These are phyloP conservation scores for Metallyticus violacea DNA, from an alignment of 2,888 invertebrate species.

Conservation along the genomic window DNA sequence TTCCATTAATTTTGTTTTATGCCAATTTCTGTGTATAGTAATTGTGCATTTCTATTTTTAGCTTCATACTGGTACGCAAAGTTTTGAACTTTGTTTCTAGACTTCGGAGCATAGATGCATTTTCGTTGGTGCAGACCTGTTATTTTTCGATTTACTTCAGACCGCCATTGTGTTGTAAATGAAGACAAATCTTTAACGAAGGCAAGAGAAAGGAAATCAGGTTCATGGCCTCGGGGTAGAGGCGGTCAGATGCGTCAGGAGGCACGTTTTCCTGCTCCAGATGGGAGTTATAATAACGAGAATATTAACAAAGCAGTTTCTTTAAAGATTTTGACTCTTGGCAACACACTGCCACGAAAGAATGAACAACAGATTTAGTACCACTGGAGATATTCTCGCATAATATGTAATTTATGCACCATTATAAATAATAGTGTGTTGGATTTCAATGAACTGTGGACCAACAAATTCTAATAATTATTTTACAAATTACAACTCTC, in stretches of 20 bases:
- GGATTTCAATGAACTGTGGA: no score
- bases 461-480: no score
- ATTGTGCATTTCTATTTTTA: no score
- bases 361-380: no score
- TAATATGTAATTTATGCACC: no score
- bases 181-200: slow-evolving; percentile 9
- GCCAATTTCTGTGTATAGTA: no score
- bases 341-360: background rate
- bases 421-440: no score
- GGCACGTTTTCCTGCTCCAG: background rate
- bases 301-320: background rate
- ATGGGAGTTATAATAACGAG: background rate
- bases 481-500: no score
- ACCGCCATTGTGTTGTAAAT: background rate
- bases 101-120: background rate
- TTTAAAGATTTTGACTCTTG: background rate
- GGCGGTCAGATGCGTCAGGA: background rate
- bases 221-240: background rate
- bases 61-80: no score
- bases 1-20: no score
- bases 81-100: no score
- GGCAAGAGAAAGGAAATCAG: slow-evolving; percentile 10
- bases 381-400: no score
- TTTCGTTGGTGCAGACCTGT: background rate
- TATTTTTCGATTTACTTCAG: background rate